These are phyloP conservation scores for Fregata magnificens DNA, from an alignment of 2,113 vertebrate genomes.

Conservation along the genomic window DNA sequence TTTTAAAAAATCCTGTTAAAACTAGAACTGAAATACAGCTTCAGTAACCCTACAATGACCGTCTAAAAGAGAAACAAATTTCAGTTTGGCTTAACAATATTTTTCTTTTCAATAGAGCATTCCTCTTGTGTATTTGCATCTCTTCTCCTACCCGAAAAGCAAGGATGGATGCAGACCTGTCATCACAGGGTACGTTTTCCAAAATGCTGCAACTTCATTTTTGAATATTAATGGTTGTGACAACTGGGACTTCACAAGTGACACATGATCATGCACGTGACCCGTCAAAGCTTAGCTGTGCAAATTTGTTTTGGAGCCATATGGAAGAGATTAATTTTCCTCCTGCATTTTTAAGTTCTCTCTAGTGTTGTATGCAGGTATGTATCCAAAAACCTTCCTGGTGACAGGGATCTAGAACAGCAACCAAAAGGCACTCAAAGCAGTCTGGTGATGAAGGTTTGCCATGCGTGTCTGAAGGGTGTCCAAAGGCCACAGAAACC, in stretches of 20 bases:
- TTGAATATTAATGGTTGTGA: neutral
- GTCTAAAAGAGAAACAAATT: neutral
- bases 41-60: neutral
- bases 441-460: neutral
- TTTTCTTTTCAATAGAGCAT: neutral
- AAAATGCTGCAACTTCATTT: neutral
- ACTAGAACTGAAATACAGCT: neutral
- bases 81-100: neutral
- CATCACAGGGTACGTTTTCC: neutral
- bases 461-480: neutral
- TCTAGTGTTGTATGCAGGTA: neutral
- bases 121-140: neutral
- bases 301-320: neutral
- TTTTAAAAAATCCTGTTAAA: neutral
- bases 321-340: neutral
- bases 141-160: neutral
- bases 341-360: neutral
- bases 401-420: neutral
- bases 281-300: neutral
- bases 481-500: neutral
- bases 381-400: neutral
- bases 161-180: neutral
- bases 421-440: neutral
- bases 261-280: accelerated
- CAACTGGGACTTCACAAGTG: neutral